Base-by-base conservation (phyloP, 2,888 invertebrate genomes). In the Nasonia oneida region DNA sequence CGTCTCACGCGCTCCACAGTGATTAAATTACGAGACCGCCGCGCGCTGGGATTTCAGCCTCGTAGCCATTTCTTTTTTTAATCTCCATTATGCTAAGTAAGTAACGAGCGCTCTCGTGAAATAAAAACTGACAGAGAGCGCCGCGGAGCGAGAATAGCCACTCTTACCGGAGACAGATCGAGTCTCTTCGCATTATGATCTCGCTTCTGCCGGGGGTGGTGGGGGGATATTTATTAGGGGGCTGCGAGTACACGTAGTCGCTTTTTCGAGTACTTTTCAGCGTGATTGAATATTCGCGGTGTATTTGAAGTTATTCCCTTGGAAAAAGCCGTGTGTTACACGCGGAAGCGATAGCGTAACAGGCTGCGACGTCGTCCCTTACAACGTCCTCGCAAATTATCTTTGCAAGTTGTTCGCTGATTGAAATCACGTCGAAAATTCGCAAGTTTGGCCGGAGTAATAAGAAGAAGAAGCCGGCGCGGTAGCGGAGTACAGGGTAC, bases 401-500 rank as follows among this genome's bases (percentile, higher is more conserved):
- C 84, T 83, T 71, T 73, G 81, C 83, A 81, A 86, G 80, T 83
- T 85, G 85, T 50, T 73, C 83, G 77, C 78, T 84, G 86, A 86
- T 86, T 86, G 86, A 84, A 86, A 86, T 86, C 86, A 86, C 84
- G 77, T 78, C 77, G 86, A 84, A 86, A 84, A 86, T 86, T 84
- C 76, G 71, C 81, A 83, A 86, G 83, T 86, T 86, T 77, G 12
- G 79, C 79, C 75, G 81, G 77, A 75, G 76, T 84, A 85, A 81
- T 80, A 71, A 77, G 81, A 77, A 79, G 85, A 70, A 76, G 79
- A 29, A 61, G 84, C n/a, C 77, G 50, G 53, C 57, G 57, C 15
- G 2, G 61, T 1, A 39, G 57, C 29, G 23, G 73, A 15, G 42
- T 8, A 5, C 23, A 50, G 23, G 23, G 57, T n/a, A n/a, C 57